Conservation (phyloP, 2,888 invertebrate species). For the Tethea ocularis region DNA sequence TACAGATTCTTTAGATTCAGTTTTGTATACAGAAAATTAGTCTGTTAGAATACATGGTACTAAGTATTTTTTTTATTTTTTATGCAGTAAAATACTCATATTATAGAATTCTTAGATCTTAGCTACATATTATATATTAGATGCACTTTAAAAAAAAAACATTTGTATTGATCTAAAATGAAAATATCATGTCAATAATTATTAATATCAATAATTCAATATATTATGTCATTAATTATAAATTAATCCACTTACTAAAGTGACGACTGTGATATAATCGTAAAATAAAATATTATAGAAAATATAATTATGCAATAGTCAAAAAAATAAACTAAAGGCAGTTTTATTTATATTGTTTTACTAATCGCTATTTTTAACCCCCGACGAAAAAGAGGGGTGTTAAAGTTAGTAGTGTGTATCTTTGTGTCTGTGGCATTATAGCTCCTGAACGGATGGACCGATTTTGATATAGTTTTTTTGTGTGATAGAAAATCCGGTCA, state of each 20-base stretch:
- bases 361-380: conserved; percentile 25
- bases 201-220: conserved; percentile 40
- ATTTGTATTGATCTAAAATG: conserved; percentile 1
- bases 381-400: too few species aligned
- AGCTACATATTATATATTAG: background rate
- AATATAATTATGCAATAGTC: conserved; percentile 70
- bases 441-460: too few species aligned
- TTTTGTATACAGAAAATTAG: background rate
- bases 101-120: background rate
- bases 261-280: conserved; percentile 83
- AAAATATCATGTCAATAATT: conserved; percentile 30
- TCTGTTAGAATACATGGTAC: background rate
- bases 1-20: background rate
- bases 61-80: background rate
- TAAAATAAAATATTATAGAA: conserved; percentile 66
- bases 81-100: conserved; percentile 2
- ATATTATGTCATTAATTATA: conserved; percentile 50
- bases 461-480: too few species aligned
- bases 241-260: conserved; percentile 78
- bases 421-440: too few species aligned
- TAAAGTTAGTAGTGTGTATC: too few species aligned
- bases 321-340: conserved; percentile 50
- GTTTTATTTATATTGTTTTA: conserved; percentile 38
- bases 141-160: background rate
- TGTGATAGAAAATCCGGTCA: too few species aligned